Evolutionary conservation across 1,140 invertebrate species (phyloP).

Genomic region (Odontomachus brunneus): DNA sequence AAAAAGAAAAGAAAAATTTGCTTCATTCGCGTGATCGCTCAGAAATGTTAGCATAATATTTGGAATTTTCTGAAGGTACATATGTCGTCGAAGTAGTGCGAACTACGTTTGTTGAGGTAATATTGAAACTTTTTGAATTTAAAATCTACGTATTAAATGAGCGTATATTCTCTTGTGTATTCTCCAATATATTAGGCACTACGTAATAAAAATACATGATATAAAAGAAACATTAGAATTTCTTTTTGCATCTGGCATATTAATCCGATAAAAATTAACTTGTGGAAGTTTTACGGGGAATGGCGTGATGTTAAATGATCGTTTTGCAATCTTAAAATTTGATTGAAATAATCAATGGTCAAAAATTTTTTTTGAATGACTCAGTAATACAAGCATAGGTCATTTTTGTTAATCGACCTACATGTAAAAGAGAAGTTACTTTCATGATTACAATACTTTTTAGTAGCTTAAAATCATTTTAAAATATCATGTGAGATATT

Average conservation of each 20-base stretch:
- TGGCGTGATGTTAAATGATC: conserved; percentile 19
- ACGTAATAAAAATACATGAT: conserved; percentile 44
- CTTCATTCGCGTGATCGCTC: conserved; percentile 18
- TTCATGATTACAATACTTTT: conserved; percentile 68
- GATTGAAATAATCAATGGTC: conserved; percentile 50
- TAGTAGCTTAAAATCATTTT: conserved; percentile 20
- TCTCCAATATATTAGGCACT: conserved; percentile 17
- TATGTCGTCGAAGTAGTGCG: conserved; percentile 35
- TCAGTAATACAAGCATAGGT: conserved; percentile 52
- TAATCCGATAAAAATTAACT: conserved; percentile 21
- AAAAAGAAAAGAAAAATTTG: not conserved
- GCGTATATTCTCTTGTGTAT: not conserved
- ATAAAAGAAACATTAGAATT: conserved; percentile 18
- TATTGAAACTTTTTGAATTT: conserved; percentile 20
- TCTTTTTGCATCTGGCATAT: conserved; percentile 5
- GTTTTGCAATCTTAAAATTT: conserved; percentile 42
- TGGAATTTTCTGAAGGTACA: conserved; percentile 13
- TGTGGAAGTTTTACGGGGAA: conserved; percentile 11
- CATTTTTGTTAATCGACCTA: conserved; percentile 32
- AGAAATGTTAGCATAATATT: conserved; percentile 33
- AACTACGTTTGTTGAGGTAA: conserved; percentile 21
- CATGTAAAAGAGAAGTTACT: conserved; percentile 59
- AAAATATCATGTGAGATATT: not conserved
- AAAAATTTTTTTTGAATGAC: conserved; percentile 60
- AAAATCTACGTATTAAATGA: conserved; percentile 26